Conservation (phyloP, 2,888 invertebrate genomes). For the Calameuta filiformis region DNA sequence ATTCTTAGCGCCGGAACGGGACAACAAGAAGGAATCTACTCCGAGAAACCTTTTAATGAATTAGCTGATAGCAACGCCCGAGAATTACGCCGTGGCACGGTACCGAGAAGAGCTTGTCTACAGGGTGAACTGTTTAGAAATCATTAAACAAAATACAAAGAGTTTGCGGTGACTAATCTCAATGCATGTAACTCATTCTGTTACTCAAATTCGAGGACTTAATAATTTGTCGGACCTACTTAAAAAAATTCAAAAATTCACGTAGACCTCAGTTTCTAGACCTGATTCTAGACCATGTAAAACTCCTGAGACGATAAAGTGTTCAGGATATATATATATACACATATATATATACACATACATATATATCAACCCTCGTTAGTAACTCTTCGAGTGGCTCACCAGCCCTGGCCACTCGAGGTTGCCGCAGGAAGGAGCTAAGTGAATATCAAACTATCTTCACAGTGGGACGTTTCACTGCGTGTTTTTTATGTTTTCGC, state of each 20-base stretch:
- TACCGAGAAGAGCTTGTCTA: slow-evolving; percentile 15
- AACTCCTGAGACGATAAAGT: neutral
- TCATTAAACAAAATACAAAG: neutral
- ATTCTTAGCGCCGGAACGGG: slow-evolving; percentile 20
- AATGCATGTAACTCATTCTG: neutral
- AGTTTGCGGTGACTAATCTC: neutral
- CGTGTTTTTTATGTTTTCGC: neutral
- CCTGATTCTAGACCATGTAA: neutral
- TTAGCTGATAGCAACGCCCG: slow-evolving; percentile 29
- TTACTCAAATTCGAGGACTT: neutral
- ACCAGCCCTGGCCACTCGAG: neutral
- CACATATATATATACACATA: too few species aligned
- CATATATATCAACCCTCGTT: neutral
- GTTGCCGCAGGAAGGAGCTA: neutral
- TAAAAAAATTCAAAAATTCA: neutral
- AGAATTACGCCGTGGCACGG: slow-evolving; percentile 29
- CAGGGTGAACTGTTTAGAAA: slow-evolving; percentile 10
- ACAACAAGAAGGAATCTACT: slow-evolving; percentile 10
- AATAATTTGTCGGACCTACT: neutral
- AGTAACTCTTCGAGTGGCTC: neutral
- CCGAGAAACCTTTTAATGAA: slow-evolving; percentile 31
- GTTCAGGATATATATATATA: neutral
- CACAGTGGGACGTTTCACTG: neutral
- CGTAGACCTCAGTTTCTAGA: neutral
- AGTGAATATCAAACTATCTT: neutral